These are phyloP conservation scores for Pachypsylla venusta DNA, from an alignment of 1,140 invertebrate species.

Conservation along the genomic window DNA sequence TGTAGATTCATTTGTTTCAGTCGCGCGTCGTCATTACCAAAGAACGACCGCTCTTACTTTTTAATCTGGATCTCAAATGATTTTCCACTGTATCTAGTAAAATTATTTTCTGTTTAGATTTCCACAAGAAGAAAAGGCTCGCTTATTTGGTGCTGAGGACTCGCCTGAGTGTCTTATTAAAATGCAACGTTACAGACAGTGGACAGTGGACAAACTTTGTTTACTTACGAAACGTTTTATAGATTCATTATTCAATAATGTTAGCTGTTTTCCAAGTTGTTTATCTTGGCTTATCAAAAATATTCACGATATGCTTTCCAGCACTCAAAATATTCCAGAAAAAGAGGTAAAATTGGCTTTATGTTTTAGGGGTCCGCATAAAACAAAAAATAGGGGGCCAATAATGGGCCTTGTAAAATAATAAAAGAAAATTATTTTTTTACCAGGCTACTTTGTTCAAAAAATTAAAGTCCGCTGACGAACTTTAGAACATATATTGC, in stretches of 20 bases:
- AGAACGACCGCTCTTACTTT: too few species aligned
- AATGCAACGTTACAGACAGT: slow-evolving; percentile 55
- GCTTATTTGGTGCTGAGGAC: slow-evolving; percentile 64
- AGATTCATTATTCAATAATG: slow-evolving; percentile 64
- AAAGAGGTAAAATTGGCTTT: slow-evolving; percentile 39
- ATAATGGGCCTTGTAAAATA: too few species aligned
- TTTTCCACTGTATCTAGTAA: too few species aligned
- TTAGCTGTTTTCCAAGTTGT: slow-evolving; percentile 82
- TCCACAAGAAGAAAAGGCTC: slow-evolving; percentile 46
- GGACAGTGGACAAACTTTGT: slow-evolving; percentile 65
- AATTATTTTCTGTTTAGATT: slow-evolving; percentile 40
- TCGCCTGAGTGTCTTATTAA: slow-evolving; percentile 51
- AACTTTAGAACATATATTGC: too few species aligned
- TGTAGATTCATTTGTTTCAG: too few species aligned
- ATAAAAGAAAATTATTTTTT: too few species aligned
- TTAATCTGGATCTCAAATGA: too few species aligned
- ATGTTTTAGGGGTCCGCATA: background rate
- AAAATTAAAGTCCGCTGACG: too few species aligned
- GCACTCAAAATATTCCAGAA: slow-evolving; percentile 41
- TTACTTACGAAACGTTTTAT: slow-evolving; percentile 71
- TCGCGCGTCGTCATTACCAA: too few species aligned
- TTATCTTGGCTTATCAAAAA: slow-evolving; percentile 61
- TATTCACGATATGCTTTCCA: slow-evolving; percentile 50
- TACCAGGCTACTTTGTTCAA: too few species aligned
- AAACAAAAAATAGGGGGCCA: background rate